These are phyloP conservation scores for Eudiplozoon nipponicum DNA, from an alignment of 2,888 invertebrate genomes.

Conservation along the genomic window DNA sequence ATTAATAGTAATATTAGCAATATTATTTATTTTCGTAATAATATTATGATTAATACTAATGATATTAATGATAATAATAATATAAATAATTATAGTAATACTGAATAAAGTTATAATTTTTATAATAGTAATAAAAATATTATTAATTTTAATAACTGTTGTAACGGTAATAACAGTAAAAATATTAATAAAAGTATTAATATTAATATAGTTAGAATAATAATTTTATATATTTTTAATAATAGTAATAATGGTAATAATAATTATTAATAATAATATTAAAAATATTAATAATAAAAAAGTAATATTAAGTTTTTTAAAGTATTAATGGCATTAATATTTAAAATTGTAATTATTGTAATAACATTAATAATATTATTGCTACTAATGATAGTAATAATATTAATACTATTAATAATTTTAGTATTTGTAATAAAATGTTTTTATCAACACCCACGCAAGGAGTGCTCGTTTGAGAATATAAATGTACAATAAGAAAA, in stretches of 20 bases:
- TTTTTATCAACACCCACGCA: too few relatives aligned
- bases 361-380: conserved; percentile 3
- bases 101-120: conserved; percentile 4
- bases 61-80: conserved; percentile 1
- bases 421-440: too few relatives aligned
- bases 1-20: conserved; percentile 9
- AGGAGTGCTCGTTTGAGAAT: too few relatives aligned
- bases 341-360: neutral
- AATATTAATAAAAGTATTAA: conserved; percentile 3
- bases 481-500: too few relatives aligned
- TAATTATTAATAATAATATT: neutral
- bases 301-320: neutral
- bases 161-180: neutral
- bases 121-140: conserved; percentile 9
- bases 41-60: conserved; percentile 2
- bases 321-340: conserved; percentile 7
- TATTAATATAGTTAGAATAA: too few relatives aligned
- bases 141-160: conserved; percentile 7
- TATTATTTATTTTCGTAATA: conserved; percentile 3
- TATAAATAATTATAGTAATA: conserved; percentile 7
- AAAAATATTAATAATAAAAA: neutral
- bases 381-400: conserved; percentile 9
- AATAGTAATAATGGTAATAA: neutral
- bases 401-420: conserved; percentile 7
- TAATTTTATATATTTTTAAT: too few relatives aligned